Base-by-base conservation (phyloP, 2,888 invertebrate genomes). In the Piscicola geometra region DNA sequence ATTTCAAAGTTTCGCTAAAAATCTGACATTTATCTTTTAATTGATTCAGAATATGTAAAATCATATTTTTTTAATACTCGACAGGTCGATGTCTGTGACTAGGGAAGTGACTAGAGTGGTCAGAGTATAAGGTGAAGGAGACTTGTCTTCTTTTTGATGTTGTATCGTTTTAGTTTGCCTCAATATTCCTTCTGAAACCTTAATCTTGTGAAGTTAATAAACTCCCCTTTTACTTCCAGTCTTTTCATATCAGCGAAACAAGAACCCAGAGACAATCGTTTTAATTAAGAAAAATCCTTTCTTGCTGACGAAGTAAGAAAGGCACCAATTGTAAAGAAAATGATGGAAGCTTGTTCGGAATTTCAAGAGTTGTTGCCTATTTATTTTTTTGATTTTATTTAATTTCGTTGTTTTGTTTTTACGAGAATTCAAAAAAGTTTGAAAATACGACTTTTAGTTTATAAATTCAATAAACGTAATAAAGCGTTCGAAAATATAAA, bases 71-170 rank as follows among this genome's bases (percentile, higher is more conserved):
- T 5, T 75, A 41, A 41, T 41, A 41, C 41, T 56, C n/a, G 3
- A 69, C 76, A 82, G 85, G 79, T 85, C 85, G 68, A 83, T 85
- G 83, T 85, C 85, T 70, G 84, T 86, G 66, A 81, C 83, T 76
- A 80, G 83, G 75, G 85, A 85, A 78, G 79, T 84, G 79, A 82
- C 82, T 73, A 82, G 81, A 78, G 81, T 84, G 76, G 79, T 80
- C 75, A 76, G 79, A 75, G 78, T 80, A 36, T 80, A 78, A 71
- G 67, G n/a, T 15, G 21, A 41, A 70, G 18, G n/a, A 28, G n/a
- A n/a, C n/a, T n/a, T n/a, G n/a, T n/a, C n/a, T n/a, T n/a, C n/a
- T n/a, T n/a, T n/a, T n/a, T n/a, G n/a, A n/a, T n/a, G n/a, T n/a
- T n/a, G n/a, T n/a, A n/a, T n/a, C n/a, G n/a, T n/a, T n/a, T n/a